A percentile compares a stretch with the other conserved stretches of the same genome.
phyloP scores from a whole-genome alignment of 92 coral and sea anemone genomes.

The Diadumene lineata region DNA sequence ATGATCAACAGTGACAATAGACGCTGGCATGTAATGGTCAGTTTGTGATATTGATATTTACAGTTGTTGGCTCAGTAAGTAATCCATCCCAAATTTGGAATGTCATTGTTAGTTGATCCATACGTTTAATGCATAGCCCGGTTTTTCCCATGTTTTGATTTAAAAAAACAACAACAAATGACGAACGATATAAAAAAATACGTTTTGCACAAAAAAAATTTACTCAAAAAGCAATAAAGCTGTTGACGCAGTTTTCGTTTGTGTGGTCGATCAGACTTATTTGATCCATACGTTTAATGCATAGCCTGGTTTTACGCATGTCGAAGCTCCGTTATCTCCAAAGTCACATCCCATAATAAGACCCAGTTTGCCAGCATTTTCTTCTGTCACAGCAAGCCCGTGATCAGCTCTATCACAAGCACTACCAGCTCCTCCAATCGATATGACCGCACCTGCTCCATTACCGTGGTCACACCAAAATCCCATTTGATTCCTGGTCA shows the following conservation, averaged over 20 bases:
- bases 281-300: slow-evolving; percentile 3
- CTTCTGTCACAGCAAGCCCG: slow-evolving; percentile 68
- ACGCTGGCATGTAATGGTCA: no score
- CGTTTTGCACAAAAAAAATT: no score
- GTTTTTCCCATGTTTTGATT: no score
- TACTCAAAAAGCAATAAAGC: no score
- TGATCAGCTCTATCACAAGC: slow-evolving; percentile 58
- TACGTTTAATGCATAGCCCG: no score
- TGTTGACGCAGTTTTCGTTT: neutral
- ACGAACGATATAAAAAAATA: no score
- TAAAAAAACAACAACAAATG: no score
- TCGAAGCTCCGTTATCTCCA: slow-evolving; percentile 16
- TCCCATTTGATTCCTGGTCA: slow-evolving; percentile 24
- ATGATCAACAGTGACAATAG: no score
- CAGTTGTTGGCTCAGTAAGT: no score
- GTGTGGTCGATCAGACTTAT: neutral
- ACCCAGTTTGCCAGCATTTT: slow-evolving; percentile 3
- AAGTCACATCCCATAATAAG: slow-evolving; percentile 5
- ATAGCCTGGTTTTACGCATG: neutral
- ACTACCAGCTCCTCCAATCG: slow-evolving; percentile 61
- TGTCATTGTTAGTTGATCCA: no score
- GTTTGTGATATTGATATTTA: no score
- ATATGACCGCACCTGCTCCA: slow-evolving; percentile 62
- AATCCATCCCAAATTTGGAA: no score
- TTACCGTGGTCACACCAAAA: slow-evolving; percentile 70